Percentiles rank a stretch among this genome's conserved stretches.
phyloP scores from a whole-genome alignment of 2,113 vertebrate species.

The Crotalus tigris region DNA sequence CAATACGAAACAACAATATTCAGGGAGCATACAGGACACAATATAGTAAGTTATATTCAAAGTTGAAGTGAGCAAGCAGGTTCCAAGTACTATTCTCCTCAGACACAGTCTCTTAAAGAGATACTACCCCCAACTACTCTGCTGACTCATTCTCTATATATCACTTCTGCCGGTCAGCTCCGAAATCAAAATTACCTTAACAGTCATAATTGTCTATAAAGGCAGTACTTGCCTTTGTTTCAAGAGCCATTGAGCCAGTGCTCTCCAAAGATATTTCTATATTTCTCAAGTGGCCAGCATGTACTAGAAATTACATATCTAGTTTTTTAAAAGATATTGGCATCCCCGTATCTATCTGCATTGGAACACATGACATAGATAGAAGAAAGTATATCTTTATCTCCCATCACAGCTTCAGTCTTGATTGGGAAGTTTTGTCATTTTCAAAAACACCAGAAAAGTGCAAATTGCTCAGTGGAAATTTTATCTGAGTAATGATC shows the following conservation, averaged over 20 bases:
- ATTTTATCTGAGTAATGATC: neutral
- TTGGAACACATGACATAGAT: neutral
- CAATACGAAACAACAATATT: too few relatives aligned
- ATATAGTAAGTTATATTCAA: too few relatives aligned
- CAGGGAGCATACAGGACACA: too few relatives aligned
- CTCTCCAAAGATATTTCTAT: neutral
- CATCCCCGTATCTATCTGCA: neutral
- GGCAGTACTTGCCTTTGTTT: neutral
- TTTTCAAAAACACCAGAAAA: neutral
- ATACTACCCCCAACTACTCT: too few relatives aligned
- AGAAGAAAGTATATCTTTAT: neutral
- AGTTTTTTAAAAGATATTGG: neutral
- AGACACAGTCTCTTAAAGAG: too few relatives aligned
- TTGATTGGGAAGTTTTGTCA: neutral
- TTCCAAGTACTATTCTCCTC: too few relatives aligned
- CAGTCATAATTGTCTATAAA: too few relatives aligned
- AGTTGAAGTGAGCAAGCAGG: too few relatives aligned
- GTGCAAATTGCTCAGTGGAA: neutral
- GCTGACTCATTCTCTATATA: too few relatives aligned
- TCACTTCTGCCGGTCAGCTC: too few relatives aligned
- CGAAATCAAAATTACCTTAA: too few relatives aligned
- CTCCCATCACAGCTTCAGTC: neutral
- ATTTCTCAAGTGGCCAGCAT: neutral
- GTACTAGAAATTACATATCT: neutral
- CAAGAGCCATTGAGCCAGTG: neutral